Evolutionary conservation across 2,113 vertebrate species (phyloP).

Genomic region (Sinocyclocheilus rhinocerous): DNA sequence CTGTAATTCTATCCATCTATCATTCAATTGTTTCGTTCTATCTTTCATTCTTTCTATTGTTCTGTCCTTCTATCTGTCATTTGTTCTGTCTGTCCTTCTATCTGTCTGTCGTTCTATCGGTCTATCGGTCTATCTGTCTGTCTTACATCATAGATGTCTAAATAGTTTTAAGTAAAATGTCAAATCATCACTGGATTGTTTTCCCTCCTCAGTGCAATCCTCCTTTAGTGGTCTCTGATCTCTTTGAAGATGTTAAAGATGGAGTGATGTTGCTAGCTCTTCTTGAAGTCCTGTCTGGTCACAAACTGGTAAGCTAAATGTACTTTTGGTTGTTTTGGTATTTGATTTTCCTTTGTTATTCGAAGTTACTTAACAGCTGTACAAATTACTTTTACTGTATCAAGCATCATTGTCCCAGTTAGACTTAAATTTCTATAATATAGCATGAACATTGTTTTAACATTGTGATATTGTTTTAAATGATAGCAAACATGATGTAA

Average conservation of each 20-base stretch:
- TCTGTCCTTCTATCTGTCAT: background rate
- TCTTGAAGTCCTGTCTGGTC: conserved; percentile 94
- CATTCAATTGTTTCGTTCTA: background rate
- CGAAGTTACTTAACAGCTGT: background rate
- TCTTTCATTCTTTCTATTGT: background rate
- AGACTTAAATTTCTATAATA: background rate
- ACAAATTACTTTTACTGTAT: background rate
- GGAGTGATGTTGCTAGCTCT: conserved; percentile 91
- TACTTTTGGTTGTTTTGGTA: background rate
- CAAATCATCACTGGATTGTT: background rate
- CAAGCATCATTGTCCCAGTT: background rate
- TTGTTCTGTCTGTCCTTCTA: background rate
- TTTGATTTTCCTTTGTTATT: background rate
- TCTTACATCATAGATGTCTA: background rate
- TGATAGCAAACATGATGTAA: background rate
- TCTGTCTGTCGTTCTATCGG: background rate
- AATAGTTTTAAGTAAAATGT: background rate
- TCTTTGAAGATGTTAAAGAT: conserved; percentile 99
- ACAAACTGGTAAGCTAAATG: conserved; percentile 84
- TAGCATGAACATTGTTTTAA: background rate
- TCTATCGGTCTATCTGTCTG: background rate
- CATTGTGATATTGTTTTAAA: background rate
- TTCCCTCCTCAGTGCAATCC: conserved; percentile 81
- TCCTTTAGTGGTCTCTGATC: conserved; percentile 87
- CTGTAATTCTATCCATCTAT: background rate